Base-by-base conservation (phyloP, 1,140 invertebrate species). In the Odontomachus brunneus region DNA sequence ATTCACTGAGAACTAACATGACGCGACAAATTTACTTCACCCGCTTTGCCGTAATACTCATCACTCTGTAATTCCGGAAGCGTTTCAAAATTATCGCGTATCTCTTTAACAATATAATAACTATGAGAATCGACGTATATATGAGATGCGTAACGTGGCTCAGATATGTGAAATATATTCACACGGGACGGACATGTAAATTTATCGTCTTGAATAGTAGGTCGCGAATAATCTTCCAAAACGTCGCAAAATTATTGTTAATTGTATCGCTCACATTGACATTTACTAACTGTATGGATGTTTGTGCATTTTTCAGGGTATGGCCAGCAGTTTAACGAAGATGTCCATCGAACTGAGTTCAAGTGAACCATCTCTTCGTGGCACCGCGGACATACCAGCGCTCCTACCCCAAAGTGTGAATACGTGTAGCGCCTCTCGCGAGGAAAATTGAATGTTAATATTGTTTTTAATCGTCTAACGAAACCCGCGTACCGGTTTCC, bases 241-340 rank as follows among this genome's bases (percentile, higher is more conserved):
- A 66, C n/a, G n/a, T n/a, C n/a, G n/a, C n/a, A n/a, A n/a, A n/a
- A n/a, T n/a, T n/a, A n/a, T n/a, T n/a, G n/a, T n/a, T n/a, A n/a
- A n/a, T n/a, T n/a, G n/a, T n/a, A n/a, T n/a, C n/a, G n/a, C n/a
- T n/a, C 15, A 2, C 3, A 0, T 29, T 9, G 14, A 59, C 44
- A 22, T 29, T 78, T 44, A 26, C 49, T 53, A 87, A 33, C 55
- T 0, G 38, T 60, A 33, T 22, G 65, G 22, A 55, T 3, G 17
- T 69, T 19, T 83, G 44, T 78, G 26, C 5, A 2, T 92, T 88
- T 95, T 95, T 3, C 95, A 95, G 95, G 90, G 95, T 95, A 80
- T 95, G 95, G 95, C 95, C 95, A 90, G 94, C 95, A 87, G 95
- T 95, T 94, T 95, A 95, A 95, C 94, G 90, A 92, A 92, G 89